Percentiles rank a stretch among this genome's conserved stretches.
These are phyloP conservation scores for Tachysurus vachellii DNA, from an alignment of 2,113 vertebrate genomes.

Conservation along the genomic window DNA sequence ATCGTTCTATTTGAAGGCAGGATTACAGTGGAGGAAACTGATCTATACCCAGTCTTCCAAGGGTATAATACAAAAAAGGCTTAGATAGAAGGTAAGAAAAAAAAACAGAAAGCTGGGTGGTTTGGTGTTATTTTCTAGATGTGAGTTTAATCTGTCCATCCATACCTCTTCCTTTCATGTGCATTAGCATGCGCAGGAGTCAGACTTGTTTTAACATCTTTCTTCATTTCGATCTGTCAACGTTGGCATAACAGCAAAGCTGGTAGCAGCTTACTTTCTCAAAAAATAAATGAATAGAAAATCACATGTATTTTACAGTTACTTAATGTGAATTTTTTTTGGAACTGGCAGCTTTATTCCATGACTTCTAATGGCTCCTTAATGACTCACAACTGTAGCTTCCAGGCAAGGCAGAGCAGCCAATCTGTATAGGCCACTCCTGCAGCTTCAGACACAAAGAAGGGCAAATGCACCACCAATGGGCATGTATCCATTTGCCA, in stretches of 20 bases:
- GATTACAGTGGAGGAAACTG: constrained; percentile 9
- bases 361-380: constrained; percentile 38
- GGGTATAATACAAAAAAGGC: neutral
- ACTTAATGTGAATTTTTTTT: neutral
- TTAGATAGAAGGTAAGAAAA: neutral
- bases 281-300: neutral
- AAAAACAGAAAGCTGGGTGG: neutral
- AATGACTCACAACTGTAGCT: constrained; percentile 21
- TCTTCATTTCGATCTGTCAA: neutral
- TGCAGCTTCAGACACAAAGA: neutral
- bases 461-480: constrained; percentile 22
- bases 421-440: constrained; percentile 30
- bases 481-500: constrained; percentile 26
- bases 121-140: neutral
- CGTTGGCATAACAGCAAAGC: neutral
- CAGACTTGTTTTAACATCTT: constrained; percentile 1
- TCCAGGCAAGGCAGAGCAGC: constrained; percentile 21
- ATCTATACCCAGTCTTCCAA: neutral
- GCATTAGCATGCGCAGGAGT: neutral
- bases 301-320: neutral
- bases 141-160: constrained; percentile 21
- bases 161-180: neutral
- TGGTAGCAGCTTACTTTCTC: neutral
- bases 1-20: neutral
- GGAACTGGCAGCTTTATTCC: neutral